A percentile compares a stretch with the other conserved stretches of the same genome.
Conservation (phyloP, 2,888 invertebrate species). For the Doris montereyensis region DNA sequence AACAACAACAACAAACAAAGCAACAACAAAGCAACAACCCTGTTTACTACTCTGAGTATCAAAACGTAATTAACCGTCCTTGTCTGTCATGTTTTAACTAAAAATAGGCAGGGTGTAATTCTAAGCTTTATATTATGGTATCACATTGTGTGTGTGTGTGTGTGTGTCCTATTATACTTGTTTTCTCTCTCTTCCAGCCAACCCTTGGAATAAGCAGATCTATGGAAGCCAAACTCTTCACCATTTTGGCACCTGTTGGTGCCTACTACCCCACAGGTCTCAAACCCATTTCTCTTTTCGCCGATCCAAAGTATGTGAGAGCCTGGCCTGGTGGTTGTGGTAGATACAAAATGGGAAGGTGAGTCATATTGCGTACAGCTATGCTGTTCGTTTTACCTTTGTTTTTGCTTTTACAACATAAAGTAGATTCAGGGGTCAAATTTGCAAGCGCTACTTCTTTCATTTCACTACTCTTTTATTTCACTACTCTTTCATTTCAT, state of each 20-base stretch:
- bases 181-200: slow-evolving; percentile 78
- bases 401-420: background rate
- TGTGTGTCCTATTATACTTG: background rate
- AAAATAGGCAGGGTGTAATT: no score
- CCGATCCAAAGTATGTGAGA: slow-evolving; percentile 87
- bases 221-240: slow-evolving; percentile 90
- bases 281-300: slow-evolving; percentile 87
- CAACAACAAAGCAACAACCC: no score
- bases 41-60: no score
- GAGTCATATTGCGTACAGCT: no score
- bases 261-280: slow-evolving; percentile 86
- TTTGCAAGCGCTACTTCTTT: no score
- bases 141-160: slow-evolving; percentile 73
- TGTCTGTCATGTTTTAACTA: no score
- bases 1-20: no score
- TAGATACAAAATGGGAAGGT: slow-evolving; percentile 93
- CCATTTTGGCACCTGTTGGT: slow-evolving; percentile 93
- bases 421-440: background rate
- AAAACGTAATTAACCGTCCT: no score
- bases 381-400: background rate
- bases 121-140: no score
- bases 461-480: background rate
- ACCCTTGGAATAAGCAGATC: slow-evolving; percentile 91
- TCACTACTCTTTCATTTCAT: background rate
- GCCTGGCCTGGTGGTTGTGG: slow-evolving; percentile 94